Base-by-base conservation (phyloP, 2,888 invertebrate genomes). In the Melieria crassipennis region DNA sequence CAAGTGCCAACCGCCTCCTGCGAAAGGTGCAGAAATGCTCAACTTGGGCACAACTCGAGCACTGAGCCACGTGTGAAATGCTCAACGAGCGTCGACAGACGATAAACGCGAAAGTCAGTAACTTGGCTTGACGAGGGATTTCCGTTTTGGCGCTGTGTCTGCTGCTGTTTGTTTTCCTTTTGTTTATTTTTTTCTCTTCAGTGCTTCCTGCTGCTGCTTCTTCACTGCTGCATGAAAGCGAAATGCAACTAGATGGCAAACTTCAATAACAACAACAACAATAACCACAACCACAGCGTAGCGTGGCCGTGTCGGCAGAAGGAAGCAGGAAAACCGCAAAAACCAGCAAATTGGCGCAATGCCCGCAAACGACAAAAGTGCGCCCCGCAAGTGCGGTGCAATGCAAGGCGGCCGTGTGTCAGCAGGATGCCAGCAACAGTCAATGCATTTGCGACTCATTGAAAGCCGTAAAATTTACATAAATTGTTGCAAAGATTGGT, bases 21-120 rank as follows among this genome's bases (percentile, higher is more conserved):
- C 10, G 30, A 6, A 57, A 57, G 16, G 45, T 0, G 30, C 6
- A 30, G 30, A 30, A 30, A 30, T 30, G 30, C 30, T 30, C 30
- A 30, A 30, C 30, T 30, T 30, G 30, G 30, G 30, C 30, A 30
- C 30, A 30, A 30, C 30, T 60, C 69, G 73, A 77, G 66, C 72
- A 72, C 73, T 65, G 71, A 57, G 71, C 69, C 75, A 75, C 75
- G 77, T 78, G 76, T 77, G 74, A 78, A 78, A 75, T 72, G 72
- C 70, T 73, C 68, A 65, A 65, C 70, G 73, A 57, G 65, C 50
- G 73, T 60, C 67, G 63, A 50, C 73, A 73, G 55, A 43, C 67
- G 64, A 47, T 47, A 61, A 67, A 57, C 67, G 72, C 63, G 42
- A 63, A 71, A 69, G 73, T 70, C 70, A 69, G 60, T 61, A 55